A percentile compares a stretch with the other conserved stretches of the same genome.
These are phyloP conservation scores for Lepidurus couesii DNA, from an alignment of 1,140 invertebrate genomes.

Conservation along the genomic window DNA sequence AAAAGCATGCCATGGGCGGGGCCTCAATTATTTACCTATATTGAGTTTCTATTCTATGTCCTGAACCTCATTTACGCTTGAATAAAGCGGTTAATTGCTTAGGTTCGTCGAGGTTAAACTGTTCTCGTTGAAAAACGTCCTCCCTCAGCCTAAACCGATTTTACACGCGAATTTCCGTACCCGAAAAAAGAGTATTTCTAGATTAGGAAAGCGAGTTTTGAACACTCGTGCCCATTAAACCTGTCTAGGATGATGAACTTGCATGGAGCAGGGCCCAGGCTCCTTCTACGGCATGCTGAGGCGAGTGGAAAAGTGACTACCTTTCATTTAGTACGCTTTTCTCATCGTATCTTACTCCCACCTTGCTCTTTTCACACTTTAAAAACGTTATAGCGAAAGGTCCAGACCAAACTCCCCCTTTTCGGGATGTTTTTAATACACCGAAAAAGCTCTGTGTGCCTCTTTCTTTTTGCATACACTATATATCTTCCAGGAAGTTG, in stretches of 20 bases:
- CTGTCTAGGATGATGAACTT: slow-evolving; percentile 6
- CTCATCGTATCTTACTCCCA: slow-evolving; percentile 12
- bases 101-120: neutral
- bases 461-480: neutral
- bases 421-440: neutral
- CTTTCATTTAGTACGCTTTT: slow-evolving; percentile 6
- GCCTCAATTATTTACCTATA: neutral
- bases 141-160: neutral
- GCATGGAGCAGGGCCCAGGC: neutral
- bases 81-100: slow-evolving; percentile 14
- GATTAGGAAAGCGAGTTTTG: neutral
- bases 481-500: neutral
- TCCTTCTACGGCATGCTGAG: slow-evolving; percentile 6
- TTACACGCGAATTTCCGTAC: neutral
- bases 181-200: neutral
- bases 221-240: slow-evolving; percentile 10
- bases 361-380: slow-evolving; percentile 15
- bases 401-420: neutral
- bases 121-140: neutral
- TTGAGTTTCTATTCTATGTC: neutral
- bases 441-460: neutral
- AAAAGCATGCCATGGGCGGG: neutral
- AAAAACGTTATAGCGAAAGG: slow-evolving; percentile 16
- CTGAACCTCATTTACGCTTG: neutral
- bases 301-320: neutral